A percentile compares a stretch with the other conserved stretches of the same genome.
Conservation (phyloP, 2,888 invertebrate species). For the Chrysolina haemoptera region DNA sequence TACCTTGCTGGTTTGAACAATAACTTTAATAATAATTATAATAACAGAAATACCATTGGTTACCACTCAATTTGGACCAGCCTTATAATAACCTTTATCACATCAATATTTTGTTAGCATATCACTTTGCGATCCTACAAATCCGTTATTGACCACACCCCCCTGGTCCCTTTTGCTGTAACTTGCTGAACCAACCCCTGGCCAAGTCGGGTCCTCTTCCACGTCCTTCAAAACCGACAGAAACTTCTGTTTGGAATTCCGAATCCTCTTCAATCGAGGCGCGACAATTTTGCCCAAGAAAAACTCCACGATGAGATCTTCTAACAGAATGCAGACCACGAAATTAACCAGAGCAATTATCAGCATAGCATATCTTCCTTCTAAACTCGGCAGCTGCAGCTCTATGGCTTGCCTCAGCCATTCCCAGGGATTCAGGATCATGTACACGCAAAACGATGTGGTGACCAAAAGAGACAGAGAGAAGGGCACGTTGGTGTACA, state of each 20-base stretch:
- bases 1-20: too few relatives aligned
- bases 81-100: too few relatives aligned
- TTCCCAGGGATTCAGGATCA: conserved; percentile 70
- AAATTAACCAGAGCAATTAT: conserved; percentile 73
- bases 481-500: conserved; percentile 75
- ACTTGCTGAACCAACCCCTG: conserved; percentile 17
- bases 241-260: conserved; percentile 51
- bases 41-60: background rate
- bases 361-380: conserved; percentile 68
- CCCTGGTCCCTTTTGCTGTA: conserved; percentile 34
- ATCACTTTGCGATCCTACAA: conserved; percentile 40
- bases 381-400: conserved; percentile 76
- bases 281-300: conserved; percentile 72
- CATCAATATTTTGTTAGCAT: background rate
- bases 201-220: conserved; percentile 51
- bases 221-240: conserved; percentile 51
- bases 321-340: conserved; percentile 72
- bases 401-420: conserved; percentile 74
- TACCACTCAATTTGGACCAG: too few relatives aligned
- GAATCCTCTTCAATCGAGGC: conserved; percentile 67
- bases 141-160: conserved; percentile 51
- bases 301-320: conserved; percentile 74
- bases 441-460: conserved; percentile 71
- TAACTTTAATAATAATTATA: background rate
- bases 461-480: conserved; percentile 70